These are phyloP conservation scores for Etheostoma cragini DNA, from an alignment of 2,113 vertebrate genomes.

Conservation along the genomic window DNA sequence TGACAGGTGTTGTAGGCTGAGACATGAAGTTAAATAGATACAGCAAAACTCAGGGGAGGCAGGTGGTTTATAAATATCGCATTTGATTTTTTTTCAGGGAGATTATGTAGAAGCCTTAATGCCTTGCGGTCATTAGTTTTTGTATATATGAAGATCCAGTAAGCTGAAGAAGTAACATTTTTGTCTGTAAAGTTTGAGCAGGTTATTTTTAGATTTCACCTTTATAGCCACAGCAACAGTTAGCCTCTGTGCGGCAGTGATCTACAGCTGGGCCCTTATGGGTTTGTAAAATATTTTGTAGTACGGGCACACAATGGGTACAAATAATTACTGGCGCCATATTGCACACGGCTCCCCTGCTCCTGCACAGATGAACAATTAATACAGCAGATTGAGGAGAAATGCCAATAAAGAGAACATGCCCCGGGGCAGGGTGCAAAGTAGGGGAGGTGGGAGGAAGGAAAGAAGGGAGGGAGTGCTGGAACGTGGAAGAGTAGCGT, in stretches of 20 bases:
- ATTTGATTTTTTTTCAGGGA: not conserved
- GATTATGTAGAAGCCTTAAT: constrained; percentile 25
- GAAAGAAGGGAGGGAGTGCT: constrained; percentile 39
- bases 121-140: constrained; percentile 13
- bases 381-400: constrained; percentile 81
- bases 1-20: constrained; percentile 16
- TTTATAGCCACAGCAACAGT: constrained; percentile 63
- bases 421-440: constrained; percentile 69
- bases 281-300: constrained; percentile 49
- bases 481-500: constrained; percentile 56
- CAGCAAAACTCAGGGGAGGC: constrained; percentile 1
- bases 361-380: constrained; percentile 82
- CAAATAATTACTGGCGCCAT: constrained; percentile 80
- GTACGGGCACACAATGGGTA: constrained; percentile 65
- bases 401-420: constrained; percentile 77
- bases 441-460: constrained; percentile 14
- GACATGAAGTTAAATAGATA: constrained; percentile 6
- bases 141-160: not conserved
- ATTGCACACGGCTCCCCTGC: constrained; percentile 71
- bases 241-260: constrained; percentile 37
- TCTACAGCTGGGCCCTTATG: constrained; percentile 56
- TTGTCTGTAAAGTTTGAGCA: not conserved
- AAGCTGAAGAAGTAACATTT: not conserved
- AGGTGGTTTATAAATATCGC: constrained; percentile 37
- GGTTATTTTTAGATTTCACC: not conserved